Percentiles rank a stretch among this genome's conserved stretches.
Evolutionary conservation across 2,888 invertebrate species (phyloP).

Genomic region (Uropetala carovei): DNA sequence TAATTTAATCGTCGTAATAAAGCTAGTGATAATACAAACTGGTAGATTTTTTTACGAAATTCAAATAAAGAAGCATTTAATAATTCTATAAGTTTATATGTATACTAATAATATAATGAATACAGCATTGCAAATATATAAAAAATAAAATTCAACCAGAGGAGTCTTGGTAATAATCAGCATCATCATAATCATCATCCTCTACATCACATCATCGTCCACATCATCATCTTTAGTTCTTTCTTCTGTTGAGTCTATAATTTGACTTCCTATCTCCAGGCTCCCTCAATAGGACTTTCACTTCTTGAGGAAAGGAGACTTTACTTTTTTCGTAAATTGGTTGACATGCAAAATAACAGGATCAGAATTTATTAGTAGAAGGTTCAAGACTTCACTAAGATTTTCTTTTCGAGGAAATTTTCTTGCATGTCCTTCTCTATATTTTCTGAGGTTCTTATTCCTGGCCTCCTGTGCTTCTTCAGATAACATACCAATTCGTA

Average conservation of each 20-base stretch:
- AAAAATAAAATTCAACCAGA: not conserved
- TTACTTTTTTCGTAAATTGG: not conserved
- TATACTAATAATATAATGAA: no score
- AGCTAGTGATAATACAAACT: no score
- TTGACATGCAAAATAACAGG: constrained; percentile 21
- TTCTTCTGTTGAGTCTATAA: constrained; percentile 15
- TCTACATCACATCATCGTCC: not conserved
- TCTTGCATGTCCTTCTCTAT: not conserved
- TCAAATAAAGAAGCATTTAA: no score
- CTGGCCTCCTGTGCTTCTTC: not conserved
- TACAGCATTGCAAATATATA: not conserved
- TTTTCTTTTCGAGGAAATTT: not conserved
- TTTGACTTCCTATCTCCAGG: not conserved
- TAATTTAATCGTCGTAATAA: no score
- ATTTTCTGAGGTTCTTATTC: no score
- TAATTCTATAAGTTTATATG: no score
- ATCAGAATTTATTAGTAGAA: constrained; percentile 2
- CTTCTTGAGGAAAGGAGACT: not conserved
- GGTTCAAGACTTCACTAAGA: not conserved
- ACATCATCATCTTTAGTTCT: not conserved
- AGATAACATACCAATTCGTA: not conserved
- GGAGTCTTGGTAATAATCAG: not conserved
- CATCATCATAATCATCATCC: no score
- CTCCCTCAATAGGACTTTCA: not conserved
- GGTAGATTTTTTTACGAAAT: no score